Base-by-base conservation (phyloP, 2,888 invertebrate species). In the Galerucella nymphaeae region DNA sequence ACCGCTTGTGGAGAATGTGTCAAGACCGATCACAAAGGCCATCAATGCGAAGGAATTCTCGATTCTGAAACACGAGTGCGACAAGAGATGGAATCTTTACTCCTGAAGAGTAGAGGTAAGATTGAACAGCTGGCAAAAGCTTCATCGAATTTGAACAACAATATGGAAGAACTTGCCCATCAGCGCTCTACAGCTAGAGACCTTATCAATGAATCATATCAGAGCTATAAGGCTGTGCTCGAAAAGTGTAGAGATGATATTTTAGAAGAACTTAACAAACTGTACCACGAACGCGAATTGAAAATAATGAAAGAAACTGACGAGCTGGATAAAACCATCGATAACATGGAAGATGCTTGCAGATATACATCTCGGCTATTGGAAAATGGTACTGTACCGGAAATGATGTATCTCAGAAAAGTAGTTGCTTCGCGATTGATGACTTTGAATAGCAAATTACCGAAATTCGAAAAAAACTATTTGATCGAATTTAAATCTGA, bases 1-100 rank as follows among this genome's bases (percentile, higher is more conserved):
- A 93, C 95, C 38, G 93, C 95, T 75, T 97, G 97, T 87, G 92
- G 92, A 81, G 96, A 97, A 87, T 97, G 97, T 86, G 89, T 94
- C 77, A 91, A 94, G 76, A 89, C 90, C 50, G 94, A 94, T 75
- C 97, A 97, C 85, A 94, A 94, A 86, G 93, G 93, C 61, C 96
- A 97, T 88, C 93, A 93, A 80, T 94, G 93, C 82, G 96, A 97
- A 85, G 90, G 94, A 73, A 90, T 96, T 77, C 88, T 90, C 30
- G 94, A 94, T 83, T 94, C 94, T 13, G 96, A 96, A 83, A 80
- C 81, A 67, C 90, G 92, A 70, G 92, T 95, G 68, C 91, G 94
- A 65, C 92, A 93, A 71, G 95, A 96, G 84, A 88, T 97, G 75
- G 90, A 92, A 78, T 90, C 89, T 79, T 88, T 95, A 78, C 90